Percentiles rank a stretch among this genome's conserved stretches.
Conservation (phyloP, 2,888 invertebrate species). For the Drosophila meridiana region DNA sequence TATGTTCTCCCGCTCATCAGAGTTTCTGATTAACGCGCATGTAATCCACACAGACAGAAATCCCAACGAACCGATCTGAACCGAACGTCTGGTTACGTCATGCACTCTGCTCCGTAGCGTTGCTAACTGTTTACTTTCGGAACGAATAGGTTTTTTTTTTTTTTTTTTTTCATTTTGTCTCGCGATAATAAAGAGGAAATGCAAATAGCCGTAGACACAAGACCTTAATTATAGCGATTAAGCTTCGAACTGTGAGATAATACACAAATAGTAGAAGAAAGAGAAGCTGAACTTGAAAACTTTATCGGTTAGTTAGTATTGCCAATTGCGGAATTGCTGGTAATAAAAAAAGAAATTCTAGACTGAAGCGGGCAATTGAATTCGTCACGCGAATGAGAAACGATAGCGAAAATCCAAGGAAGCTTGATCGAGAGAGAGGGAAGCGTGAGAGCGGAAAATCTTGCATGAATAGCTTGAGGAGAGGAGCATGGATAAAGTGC, state of each 20-base stretch:
- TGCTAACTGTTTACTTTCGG: conserved; percentile 34
- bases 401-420: neutral
- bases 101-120: conserved; percentile 12
- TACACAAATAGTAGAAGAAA: neutral
- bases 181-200: conserved; percentile 11
- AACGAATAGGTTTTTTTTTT: conserved; percentile 2
- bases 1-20: conserved; percentile 9
- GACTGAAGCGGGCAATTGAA: conserved; percentile 45
- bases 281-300: conserved; percentile 13
- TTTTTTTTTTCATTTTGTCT: neutral
- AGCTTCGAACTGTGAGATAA: neutral
- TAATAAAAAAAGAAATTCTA: conserved; percentile 16
- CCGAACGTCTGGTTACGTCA: conserved; percentile 41
- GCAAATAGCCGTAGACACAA: conserved; percentile 7
- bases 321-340: conserved; percentile 42
- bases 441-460: conserved; percentile 17
- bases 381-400: conserved; percentile 53
- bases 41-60: conserved; percentile 30
- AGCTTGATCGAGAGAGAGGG: neutral
- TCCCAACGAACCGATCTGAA: conserved; percentile 22
- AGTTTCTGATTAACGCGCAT: conserved; percentile 39
- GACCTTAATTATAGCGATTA: conserved; percentile 30
- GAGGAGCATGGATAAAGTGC: neutral
- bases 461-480: neutral
- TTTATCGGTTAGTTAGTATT: conserved; percentile 10